Evolutionary conservation across 1,140 invertebrate species (phyloP), one percentile per base, ranked within the genome.

Genomic region (Pollicipes pollicipes): DNA sequence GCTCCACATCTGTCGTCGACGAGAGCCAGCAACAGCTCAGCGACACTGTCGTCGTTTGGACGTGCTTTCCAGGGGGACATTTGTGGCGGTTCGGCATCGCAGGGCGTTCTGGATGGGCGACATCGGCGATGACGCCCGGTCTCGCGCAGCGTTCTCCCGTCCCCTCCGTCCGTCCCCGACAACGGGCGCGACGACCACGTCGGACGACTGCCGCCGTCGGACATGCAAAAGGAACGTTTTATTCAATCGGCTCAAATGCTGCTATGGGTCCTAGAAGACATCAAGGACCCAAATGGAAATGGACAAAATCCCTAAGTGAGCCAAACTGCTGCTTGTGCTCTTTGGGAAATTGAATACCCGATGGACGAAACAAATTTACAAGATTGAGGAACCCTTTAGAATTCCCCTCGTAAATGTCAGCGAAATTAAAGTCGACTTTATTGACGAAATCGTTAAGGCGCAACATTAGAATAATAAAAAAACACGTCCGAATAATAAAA

Each of bases 301-400:
- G 45, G 45, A 58, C 45, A 58, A 58, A 58, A 58, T 58, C 45
- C 45, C 45, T 58, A 58, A 58, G 45, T 58, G 45, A 58, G 45
- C 45, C 45, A 58, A 58, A 58, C 45, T 58, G 45, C 45, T 58
- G 45, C 13, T 58, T 58, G 45, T 58, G 45, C 45, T 58, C 45
- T 58, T 58, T 58, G 45, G 45, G 45, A 58, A 58, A 58, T 58
- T 58, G 45, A 58, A 58, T 58, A 58, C 13, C 45, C 45, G 45
- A 58, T 58, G 45, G 45, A 58, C 45, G 45, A 58, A 58, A 58
- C 45, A 58, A 58, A 58, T 58, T 58, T 58, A 58, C 45, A 58
- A 58, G 45, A 58, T 58, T 58, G 45, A 58, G 45, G 45, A n/a
- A 58, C 24, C 45, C 45, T 58, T 58, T 58, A 10, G 45, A 58